Evolutionary conservation across 2,797 vertebrate species (phyloP).

Genomic region (Ataeniobius toweri): DNA sequence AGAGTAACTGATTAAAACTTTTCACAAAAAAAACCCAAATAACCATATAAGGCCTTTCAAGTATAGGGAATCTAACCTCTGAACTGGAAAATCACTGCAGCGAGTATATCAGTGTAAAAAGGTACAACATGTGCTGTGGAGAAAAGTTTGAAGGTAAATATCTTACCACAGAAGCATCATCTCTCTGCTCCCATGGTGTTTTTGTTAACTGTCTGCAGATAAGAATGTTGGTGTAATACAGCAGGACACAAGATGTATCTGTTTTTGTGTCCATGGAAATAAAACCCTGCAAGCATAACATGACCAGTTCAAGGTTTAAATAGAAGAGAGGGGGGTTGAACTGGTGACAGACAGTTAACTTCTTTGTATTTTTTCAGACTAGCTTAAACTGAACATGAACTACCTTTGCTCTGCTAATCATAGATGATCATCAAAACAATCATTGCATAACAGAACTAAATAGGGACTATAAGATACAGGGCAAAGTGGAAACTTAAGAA

Average conservation of each 20-base stretch:
- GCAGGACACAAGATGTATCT: background rate
- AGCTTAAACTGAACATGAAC: conserved; percentile 10
- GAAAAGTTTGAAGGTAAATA: background rate
- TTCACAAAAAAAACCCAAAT: no score
- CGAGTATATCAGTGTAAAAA: no score
- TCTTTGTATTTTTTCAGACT: conserved; percentile 6
- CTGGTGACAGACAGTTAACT: conserved; percentile 31
- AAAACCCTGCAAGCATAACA: conserved; percentile 9
- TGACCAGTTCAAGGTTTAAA: conserved; percentile 17
- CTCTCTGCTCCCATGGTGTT: background rate
- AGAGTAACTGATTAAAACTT: no score
- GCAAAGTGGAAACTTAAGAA: background rate
- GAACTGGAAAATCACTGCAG: no score
- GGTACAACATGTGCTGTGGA: no score
- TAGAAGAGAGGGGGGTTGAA: background rate
- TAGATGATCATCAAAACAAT: background rate
- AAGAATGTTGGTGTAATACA: background rate
- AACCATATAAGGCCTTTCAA: no score
- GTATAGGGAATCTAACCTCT: no score
- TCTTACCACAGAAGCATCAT: background rate
- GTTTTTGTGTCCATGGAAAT: conserved; percentile 12
- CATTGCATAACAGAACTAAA: background rate
- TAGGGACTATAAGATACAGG: background rate
- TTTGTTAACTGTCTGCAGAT: background rate
- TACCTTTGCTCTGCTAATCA: background rate